Percentiles rank a stretch among this genome's conserved stretches.
Evolutionary conservation across 2,113 vertebrate species (phyloP).

Genomic region (Zingel zingel): DNA sequence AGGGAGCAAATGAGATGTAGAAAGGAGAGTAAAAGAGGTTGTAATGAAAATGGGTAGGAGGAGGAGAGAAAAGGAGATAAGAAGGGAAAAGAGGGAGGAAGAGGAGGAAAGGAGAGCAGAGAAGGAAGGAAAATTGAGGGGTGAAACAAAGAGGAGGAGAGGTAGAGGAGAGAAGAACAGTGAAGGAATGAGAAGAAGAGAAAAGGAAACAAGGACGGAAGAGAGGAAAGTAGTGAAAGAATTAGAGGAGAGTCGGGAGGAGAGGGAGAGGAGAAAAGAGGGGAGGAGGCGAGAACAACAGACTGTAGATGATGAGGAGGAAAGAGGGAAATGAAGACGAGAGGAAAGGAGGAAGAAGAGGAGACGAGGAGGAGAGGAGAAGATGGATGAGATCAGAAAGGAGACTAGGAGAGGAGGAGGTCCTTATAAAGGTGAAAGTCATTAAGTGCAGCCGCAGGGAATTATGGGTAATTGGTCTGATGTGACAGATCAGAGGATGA

Average conservation of each 20-base stretch:
- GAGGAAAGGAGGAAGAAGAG: too few species aligned
- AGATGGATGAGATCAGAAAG: not conserved
- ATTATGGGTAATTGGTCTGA: constrained; percentile 76
- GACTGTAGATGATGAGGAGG: not conserved
- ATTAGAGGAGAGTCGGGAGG: not conserved
- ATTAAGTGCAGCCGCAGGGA: constrained; percentile 74
- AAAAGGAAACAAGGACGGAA: too few species aligned
- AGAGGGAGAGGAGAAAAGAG: not conserved
- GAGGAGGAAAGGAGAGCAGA: too few species aligned
- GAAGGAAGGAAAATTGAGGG: not conserved
- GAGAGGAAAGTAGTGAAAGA: not conserved
- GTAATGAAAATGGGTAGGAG: not conserved
- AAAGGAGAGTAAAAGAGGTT: not conserved
- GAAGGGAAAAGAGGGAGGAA: too few species aligned
- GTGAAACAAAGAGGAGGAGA: too few species aligned
- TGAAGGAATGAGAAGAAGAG: not conserved
- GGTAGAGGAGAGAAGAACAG: not conserved
- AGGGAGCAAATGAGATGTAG: not conserved
- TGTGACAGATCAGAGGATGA: constrained; percentile 48
- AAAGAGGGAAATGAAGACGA: too few species aligned
- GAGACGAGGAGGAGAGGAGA: not conserved
- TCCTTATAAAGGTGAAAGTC: constrained; percentile 80
- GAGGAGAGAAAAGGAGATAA: not conserved
- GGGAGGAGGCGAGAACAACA: not conserved
- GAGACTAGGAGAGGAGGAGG: not conserved